Evolutionary conservation across 2,797 vertebrate genomes (phyloP).

Genomic region (Xenopus petersii): DNA sequence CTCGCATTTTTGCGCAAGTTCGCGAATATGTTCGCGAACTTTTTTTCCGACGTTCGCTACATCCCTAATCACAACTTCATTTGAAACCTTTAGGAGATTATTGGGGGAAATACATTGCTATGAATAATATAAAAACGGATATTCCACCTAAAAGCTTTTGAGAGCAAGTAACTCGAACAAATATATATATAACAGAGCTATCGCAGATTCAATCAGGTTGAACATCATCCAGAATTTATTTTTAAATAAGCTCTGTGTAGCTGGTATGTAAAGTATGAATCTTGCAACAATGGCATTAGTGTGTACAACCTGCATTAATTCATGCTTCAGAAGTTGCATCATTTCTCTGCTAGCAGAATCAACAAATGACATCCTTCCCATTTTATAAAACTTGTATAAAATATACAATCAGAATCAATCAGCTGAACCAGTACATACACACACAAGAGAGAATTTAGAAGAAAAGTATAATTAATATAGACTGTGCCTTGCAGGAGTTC

Average conservation of each 20-base stretch:
- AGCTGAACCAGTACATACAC: background rate
- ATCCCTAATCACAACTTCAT: slow-evolving; percentile 91
- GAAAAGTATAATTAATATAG: background rate
- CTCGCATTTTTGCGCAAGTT: too few relatives aligned
- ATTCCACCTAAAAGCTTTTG: slow-evolving; percentile 69
- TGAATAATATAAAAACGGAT: slow-evolving; percentile 68
- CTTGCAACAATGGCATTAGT: slow-evolving; percentile 59
- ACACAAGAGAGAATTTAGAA: background rate
- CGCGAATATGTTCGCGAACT: too few relatives aligned
- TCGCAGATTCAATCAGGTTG: slow-evolving; percentile 63
- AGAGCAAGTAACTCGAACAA: slow-evolving; percentile 65
- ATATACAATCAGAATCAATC: background rate
- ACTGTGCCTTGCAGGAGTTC: background rate
- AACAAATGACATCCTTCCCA: slow-evolving; percentile 34
- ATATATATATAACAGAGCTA: slow-evolving; percentile 64
- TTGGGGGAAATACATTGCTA: slow-evolving; percentile 67
- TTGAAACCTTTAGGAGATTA: slow-evolving; percentile 86
- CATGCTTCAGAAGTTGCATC: slow-evolving; percentile 49
- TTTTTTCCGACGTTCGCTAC: too few relatives aligned
- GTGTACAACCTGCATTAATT: slow-evolving; percentile 63
- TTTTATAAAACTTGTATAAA: slow-evolving; percentile 5
- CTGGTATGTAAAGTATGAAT: slow-evolving; percentile 55
- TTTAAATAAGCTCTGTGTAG: slow-evolving; percentile 62
- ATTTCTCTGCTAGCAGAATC: slow-evolving; percentile 39
- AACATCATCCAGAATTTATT: slow-evolving; percentile 67